These are phyloP conservation scores for Sterna hirundo DNA, from an alignment of 2,113 vertebrate genomes.

Conservation along the genomic window DNA sequence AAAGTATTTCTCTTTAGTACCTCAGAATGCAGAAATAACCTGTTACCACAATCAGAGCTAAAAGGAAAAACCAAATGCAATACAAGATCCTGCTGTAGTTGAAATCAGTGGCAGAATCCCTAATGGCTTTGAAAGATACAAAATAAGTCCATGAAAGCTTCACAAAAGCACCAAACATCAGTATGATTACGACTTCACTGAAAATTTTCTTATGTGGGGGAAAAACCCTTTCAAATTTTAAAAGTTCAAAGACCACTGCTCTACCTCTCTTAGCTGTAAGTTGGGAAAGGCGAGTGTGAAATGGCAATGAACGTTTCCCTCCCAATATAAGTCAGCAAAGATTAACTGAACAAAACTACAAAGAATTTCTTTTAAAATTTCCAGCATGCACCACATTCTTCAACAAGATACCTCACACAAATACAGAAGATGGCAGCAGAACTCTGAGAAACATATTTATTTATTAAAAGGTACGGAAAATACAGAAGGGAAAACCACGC, in stretches of 20 bases:
- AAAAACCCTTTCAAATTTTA: not conserved
- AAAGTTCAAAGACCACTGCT: not conserved
- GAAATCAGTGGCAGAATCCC: not conserved
- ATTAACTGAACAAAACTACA: not conserved
- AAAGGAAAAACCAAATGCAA: not conserved
- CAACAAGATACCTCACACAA: not conserved
- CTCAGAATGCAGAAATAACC: not conserved
- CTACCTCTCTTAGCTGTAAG: not conserved
- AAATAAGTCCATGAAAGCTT: not conserved
- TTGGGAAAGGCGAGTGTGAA: not conserved
- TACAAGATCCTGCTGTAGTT: not conserved
- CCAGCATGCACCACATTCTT: not conserved
- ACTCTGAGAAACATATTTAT: conserved; percentile 3
- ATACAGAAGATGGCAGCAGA: not conserved
- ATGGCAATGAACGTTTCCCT: not conserved
- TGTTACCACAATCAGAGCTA: not conserved
- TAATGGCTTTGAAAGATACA: not conserved
- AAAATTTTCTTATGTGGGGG: not conserved
- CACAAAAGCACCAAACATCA: not conserved
- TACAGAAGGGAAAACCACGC: not conserved
- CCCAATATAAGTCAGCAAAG: not conserved
- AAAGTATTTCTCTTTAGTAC: not conserved
- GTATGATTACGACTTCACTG: not conserved
- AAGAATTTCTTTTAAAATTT: not conserved
- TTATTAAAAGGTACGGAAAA: conserved; percentile 14